These are phyloP conservation scores for Phortica variegata DNA, from an alignment of 1,140 invertebrate species.

Conservation along the genomic window DNA sequence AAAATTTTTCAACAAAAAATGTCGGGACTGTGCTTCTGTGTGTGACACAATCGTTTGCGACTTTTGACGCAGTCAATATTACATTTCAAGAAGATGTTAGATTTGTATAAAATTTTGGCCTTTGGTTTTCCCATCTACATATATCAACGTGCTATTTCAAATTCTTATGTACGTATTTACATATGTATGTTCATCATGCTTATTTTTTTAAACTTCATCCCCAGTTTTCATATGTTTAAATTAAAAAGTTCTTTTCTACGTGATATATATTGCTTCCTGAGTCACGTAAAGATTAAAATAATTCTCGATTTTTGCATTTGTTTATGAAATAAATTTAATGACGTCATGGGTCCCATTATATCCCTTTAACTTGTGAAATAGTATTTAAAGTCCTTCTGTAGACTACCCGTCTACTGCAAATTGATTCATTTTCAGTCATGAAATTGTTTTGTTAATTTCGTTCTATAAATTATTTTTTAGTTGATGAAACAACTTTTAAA, in stretches of 20 bases:
- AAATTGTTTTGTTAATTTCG: conserved; percentile 1
- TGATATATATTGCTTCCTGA: not conserved
- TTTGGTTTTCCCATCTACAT: conserved; percentile 28
- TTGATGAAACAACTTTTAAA: not conserved
- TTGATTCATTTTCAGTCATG: too few species aligned
- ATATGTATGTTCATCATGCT: not conserved
- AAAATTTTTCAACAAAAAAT: too few species aligned
- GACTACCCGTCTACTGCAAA: too few species aligned
- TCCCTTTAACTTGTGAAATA: conserved; percentile 19
- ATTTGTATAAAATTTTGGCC: conserved; percentile 30
- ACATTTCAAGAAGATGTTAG: conserved; percentile 20
- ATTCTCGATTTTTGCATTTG: conserved; percentile 1
- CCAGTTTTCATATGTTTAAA: conserved; percentile 5
- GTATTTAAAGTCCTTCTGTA: conserved; percentile 12
- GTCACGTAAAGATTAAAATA: too few species aligned
- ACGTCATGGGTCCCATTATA: not conserved
- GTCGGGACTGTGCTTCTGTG: conserved; percentile 3
- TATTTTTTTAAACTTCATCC: conserved; percentile 34
- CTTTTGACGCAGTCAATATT: conserved; percentile 34
- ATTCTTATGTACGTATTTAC: conserved; percentile 1
- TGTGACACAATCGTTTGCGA: not conserved
- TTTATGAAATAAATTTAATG: conserved; percentile 22
- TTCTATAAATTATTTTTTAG: not conserved
- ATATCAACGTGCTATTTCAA: conserved; percentile 11
- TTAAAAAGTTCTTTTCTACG: not conserved